Evolutionary conservation across 1,140 invertebrate species (phyloP).

Genomic region (Temnothorax nylanderi): DNA sequence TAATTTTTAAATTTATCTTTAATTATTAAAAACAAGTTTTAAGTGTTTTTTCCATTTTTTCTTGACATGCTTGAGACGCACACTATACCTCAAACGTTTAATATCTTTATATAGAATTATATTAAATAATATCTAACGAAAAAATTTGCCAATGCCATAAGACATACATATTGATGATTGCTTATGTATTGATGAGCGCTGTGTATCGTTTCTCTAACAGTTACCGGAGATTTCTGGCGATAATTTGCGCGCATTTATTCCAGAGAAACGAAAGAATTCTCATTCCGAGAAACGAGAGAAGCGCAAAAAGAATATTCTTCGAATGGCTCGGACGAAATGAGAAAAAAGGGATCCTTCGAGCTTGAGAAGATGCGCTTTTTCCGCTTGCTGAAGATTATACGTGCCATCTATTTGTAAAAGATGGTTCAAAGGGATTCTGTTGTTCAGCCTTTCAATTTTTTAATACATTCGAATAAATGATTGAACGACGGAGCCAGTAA

Average conservation of each 20-base stretch:
- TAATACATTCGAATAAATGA: neutral
- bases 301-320: conserved; percentile 27
- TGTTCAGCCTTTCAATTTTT: neutral
- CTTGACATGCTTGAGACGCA: neutral
- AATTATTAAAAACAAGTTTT: neutral
- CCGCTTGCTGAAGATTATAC: conserved; percentile 6
- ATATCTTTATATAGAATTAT: neutral
- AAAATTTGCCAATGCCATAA: neutral
- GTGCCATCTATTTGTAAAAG: neutral
- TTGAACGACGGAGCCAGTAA: neutral
- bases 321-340: conserved; percentile 1
- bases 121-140: neutral
- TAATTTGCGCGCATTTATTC: conserved; percentile 30
- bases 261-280: conserved; percentile 12
- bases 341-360: conserved; percentile 9
- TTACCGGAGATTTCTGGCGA: conserved; percentile 28
- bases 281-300: conserved; percentile 2
- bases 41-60: neutral
- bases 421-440: neutral
- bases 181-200: neutral
- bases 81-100: neutral
- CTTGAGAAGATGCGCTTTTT: neutral
- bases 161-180: neutral
- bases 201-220: conserved; percentile 7
- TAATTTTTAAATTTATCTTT: no score